Evolutionary conservation across 2,888 invertebrate species (phyloP).

Genomic region (Phortica okadai): DNA sequence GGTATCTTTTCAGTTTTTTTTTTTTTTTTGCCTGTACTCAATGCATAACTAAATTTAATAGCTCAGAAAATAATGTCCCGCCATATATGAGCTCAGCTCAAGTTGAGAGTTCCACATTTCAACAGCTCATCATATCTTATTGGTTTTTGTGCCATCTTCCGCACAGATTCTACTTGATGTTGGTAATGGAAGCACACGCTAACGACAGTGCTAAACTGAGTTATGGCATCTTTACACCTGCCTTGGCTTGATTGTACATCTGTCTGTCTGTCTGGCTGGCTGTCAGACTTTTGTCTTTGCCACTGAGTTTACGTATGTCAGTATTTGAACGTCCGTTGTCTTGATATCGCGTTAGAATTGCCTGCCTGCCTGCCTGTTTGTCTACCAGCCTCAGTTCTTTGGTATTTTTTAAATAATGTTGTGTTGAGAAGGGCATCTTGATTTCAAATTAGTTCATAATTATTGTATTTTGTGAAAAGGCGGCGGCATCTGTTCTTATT

Average conservation of each 20-base stretch:
- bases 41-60: conserved; percentile 36
- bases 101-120: conserved; percentile 8
- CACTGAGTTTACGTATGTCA: background rate
- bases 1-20: background rate
- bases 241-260: conserved; percentile 41
- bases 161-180: background rate
- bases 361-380: background rate
- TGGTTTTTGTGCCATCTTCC: too few relatives aligned
- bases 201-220: conserved; percentile 50
- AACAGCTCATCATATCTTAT: conserved; percentile 9
- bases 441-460: conserved; percentile 67
- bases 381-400: conserved; percentile 4
- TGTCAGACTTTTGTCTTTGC: background rate
- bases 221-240: conserved; percentile 71
- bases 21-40: conserved; percentile 1
- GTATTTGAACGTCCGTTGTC: background rate
- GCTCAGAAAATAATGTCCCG: conserved; percentile 21
- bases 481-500: conserved; percentile 39
- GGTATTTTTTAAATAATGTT: conserved; percentile 58
- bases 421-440: conserved; percentile 64
- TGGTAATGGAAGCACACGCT: background rate
- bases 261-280: background rate
- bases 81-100: background rate
- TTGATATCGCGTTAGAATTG: background rate
- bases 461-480: conserved; percentile 51